Conservation (phyloP, 2,888 invertebrate species). For the Ethmia dodecea region DNA sequence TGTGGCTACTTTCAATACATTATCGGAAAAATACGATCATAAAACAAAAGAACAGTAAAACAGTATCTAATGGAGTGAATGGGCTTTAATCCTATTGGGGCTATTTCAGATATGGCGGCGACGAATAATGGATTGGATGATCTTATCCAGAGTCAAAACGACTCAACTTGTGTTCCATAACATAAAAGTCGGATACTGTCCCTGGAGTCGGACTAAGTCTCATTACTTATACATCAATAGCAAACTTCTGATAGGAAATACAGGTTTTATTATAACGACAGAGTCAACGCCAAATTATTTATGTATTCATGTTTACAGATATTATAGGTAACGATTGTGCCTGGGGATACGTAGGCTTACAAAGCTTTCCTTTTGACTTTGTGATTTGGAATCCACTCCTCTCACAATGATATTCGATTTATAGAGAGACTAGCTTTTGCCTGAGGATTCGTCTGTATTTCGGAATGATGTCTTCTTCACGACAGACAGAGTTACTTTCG, state of each 20-base stretch:
- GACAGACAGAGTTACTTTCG: no score
- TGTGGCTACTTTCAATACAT: slow-evolving; percentile 57
- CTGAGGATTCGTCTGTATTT: no score
- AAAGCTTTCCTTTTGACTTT: no score
- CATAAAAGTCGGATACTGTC: slow-evolving; percentile 11
- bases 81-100: slow-evolving; percentile 53
- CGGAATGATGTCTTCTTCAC: no score
- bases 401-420: no score
- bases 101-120: slow-evolving; percentile 49
- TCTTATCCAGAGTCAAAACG: slow-evolving; percentile 41
- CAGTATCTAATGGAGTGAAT: slow-evolving; percentile 52
- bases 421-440: no score
- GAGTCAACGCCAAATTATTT: no score
- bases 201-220: slow-evolving; percentile 4
- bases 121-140: slow-evolving; percentile 57
- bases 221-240: slow-evolving; percentile 9
- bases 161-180: slow-evolving; percentile 33
- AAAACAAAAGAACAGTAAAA: slow-evolving; percentile 67
- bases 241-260: not conserved
- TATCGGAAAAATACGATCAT: slow-evolving; percentile 56
- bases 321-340: no score
- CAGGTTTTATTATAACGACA: no score
- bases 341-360: no score
- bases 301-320: no score
- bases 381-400: no score